These are phyloP conservation scores for Luidia sarsii DNA, from an alignment of 53 echinoderm and acorn worm genomes.

Conservation along the genomic window DNA sequence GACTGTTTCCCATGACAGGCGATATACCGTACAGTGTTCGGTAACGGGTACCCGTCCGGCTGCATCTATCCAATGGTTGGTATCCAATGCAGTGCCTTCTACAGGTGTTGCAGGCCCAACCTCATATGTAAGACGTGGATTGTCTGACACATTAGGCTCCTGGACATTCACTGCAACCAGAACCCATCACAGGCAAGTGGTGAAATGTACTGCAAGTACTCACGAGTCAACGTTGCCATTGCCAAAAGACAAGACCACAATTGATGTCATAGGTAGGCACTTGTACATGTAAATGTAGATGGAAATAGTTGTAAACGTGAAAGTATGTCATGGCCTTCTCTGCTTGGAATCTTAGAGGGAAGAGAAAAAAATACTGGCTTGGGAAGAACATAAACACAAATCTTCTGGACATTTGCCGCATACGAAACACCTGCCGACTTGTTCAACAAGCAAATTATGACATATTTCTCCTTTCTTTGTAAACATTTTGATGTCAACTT, in stretches of 20 bases:
- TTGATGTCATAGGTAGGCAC: constrained; percentile 13
- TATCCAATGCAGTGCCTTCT: neutral
- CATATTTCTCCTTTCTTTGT: too few species aligned
- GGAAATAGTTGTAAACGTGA: too few species aligned
- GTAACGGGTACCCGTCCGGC: constrained; percentile 45
- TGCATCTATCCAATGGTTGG: constrained; percentile 18
- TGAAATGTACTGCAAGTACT: constrained; percentile 16
- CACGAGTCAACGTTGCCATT: neutral
- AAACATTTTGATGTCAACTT: too few species aligned
- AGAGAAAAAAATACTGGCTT: too few species aligned
- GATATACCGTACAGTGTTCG: constrained; percentile 13
- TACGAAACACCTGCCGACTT: too few species aligned
- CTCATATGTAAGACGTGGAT: neutral
- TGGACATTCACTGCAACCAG: constrained; percentile 16
- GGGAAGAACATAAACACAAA: too few species aligned
- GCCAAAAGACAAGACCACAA: neutral
- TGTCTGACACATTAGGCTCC: neutral
- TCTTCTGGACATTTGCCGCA: too few species aligned
- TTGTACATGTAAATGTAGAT: too few species aligned
- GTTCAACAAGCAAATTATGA: too few species aligned
- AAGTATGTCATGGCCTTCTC: too few species aligned
- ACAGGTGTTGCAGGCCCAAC: neutral
- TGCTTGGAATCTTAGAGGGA: too few species aligned
- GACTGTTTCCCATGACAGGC: neutral
- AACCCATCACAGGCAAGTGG: neutral